A percentile compares a stretch with the other conserved stretches of the same genome.
These are phyloP conservation scores for Uloborus diversus DNA, from an alignment of 1,140 invertebrate genomes.

Conservation along the genomic window DNA sequence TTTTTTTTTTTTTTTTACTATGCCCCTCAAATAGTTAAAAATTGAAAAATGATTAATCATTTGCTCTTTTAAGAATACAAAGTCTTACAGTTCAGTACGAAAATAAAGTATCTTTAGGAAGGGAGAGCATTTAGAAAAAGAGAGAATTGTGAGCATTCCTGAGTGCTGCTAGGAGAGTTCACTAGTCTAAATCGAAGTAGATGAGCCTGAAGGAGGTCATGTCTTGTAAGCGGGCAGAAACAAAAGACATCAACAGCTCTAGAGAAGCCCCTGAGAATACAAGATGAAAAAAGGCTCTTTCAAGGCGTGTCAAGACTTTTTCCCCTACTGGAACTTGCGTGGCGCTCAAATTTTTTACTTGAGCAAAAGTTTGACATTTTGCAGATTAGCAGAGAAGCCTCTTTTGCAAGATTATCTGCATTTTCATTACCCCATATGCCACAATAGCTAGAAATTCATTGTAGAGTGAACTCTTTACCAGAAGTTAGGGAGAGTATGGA, in stretches of 20 bases:
- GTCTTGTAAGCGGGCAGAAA: not conserved
- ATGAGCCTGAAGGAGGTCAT: too few species aligned
- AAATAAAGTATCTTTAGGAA: too few species aligned
- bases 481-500: not conserved
- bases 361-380: too few species aligned
- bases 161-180: not conserved
- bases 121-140: not conserved
- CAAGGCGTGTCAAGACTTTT: too few species aligned
- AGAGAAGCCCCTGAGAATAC: not conserved
- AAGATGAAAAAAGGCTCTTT: too few species aligned
- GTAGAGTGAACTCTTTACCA: not conserved
- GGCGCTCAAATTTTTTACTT: too few species aligned
- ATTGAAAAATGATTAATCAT: too few species aligned
- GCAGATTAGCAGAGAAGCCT: not conserved
- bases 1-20: too few species aligned
- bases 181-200: not conserved
- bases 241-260: not conserved
- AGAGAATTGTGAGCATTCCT: not conserved
- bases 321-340: too few species aligned
- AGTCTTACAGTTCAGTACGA: not conserved
- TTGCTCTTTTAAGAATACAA: not conserved
- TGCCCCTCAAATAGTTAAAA: too few species aligned
- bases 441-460: not conserved
- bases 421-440: too few species aligned
- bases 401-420: too few species aligned